Base-by-base conservation (phyloP, 2,888 invertebrate species). In the Nycteola revayana region DNA sequence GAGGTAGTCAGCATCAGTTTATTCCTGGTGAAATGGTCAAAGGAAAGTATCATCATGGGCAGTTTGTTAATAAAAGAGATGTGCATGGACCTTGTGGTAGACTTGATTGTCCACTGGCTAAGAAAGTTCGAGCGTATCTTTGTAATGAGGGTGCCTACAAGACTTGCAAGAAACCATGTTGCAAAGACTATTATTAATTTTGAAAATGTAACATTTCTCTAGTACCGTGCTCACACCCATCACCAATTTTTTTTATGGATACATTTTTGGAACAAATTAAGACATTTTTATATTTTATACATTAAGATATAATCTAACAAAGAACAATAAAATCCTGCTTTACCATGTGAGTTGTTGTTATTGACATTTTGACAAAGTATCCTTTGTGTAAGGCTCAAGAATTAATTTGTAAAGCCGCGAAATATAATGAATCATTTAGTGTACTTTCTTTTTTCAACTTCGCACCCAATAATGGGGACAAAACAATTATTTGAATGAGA, bases 21-120 rank as follows among this genome's bases (percentile, higher is more conserved):
- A 84, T 88, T 25, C 74, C 60, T 20, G 88, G 88, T 6, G 82
- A 87, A 46, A 68, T 49, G 7, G 33, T 73, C 0, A 86, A 84
- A 60, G 81, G 82, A 0, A 86, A 85, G 35, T 88, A 84, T 42
- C 66, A 82, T 20, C 84, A 78, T 34, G 88, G 88, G 1, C 71
- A 69, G 30, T 88, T 87, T 67, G 81, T 88, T 0, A 88, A 88
- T 36, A 82, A 86, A 30, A 65, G 86, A 50, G 88, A 88, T 51
- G 71, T 88, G 0, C 88, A 88, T 38, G 88, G 88, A 1, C 88
- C 88, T 1, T 88, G 88, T 42, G 88, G 88, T 7, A 74, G 87
- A 49, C 42, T 88, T 8, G 87, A 88, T 45, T 88, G 88, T 66
- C 84, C 87, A 0, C 64, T 88, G 10, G 88, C 88, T 0, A 87